Conservation (phyloP, 2,888 invertebrate species). For the Drosophila aldrichi region DNA sequence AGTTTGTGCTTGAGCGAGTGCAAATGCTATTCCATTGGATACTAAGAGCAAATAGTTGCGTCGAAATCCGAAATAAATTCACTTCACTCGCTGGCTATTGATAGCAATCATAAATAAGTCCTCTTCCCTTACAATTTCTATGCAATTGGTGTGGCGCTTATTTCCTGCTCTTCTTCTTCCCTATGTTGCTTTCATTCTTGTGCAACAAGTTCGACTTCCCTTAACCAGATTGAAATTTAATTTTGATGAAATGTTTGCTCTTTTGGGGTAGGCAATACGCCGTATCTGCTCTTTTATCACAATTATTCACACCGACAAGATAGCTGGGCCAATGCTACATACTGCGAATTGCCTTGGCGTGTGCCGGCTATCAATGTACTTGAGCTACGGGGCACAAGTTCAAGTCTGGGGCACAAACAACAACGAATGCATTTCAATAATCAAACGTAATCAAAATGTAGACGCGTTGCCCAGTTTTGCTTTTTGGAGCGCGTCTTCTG, state of each 20-base stretch:
- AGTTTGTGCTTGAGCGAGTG: background rate
- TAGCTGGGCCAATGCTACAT: conserved; percentile 12
- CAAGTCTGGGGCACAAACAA: conserved; percentile 16
- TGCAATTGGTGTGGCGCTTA: background rate
- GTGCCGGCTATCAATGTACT: conserved; percentile 28
- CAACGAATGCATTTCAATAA: conserved; percentile 31
- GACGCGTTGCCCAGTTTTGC: conserved; percentile 2
- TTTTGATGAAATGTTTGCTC: conserved; percentile 45
- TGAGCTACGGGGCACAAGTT: conserved; percentile 11
- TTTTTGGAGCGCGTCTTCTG: conserved; percentile 17
- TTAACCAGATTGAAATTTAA: conserved; percentile 47
- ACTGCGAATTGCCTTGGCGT: conserved; percentile 25
- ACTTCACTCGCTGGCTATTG: conserved; percentile 16
- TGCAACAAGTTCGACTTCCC: conserved; percentile 16
- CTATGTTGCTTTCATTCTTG: background rate
- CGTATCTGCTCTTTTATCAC: conserved; percentile 24
- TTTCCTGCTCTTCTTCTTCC: conserved; percentile 11
- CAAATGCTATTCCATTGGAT: background rate
- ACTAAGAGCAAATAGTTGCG: background rate
- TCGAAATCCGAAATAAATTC: background rate
- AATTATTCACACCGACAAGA: conserved; percentile 34
- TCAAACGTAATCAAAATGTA: conserved; percentile 10
- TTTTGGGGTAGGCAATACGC: conserved; percentile 15
- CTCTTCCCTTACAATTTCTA: background rate
- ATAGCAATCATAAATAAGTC: conserved; percentile 1